Percentiles rank a stretch among this genome's conserved stretches.
Evolutionary conservation across 2,888 invertebrate genomes (phyloP).

Genomic region (Sabatieria punctata): DNA sequence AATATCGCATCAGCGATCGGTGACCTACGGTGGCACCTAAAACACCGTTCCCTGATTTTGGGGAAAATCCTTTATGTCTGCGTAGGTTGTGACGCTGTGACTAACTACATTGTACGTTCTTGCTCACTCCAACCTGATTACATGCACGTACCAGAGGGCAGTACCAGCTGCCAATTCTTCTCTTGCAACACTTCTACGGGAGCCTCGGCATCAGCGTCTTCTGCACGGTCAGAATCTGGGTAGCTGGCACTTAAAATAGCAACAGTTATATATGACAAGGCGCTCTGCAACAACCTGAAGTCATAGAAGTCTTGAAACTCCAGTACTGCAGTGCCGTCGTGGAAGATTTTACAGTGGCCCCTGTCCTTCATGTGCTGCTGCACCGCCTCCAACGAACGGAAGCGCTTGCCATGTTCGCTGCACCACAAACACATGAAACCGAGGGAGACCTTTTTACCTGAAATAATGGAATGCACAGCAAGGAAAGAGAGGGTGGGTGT

Average conservation of each 20-base stretch:
- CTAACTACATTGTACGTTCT: not conserved
- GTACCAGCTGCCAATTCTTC: conserved; percentile 64
- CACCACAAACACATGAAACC: conserved; percentile 70
- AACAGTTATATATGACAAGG: no score
- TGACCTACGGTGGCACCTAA: conserved; percentile 75
- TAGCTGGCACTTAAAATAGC: conserved; percentile 15
- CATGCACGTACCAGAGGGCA: conserved; percentile 50
- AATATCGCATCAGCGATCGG: conserved; percentile 72
- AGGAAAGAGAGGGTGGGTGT: no score
- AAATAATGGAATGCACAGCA: not conserved
- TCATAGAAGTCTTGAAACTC: conserved; percentile 91
- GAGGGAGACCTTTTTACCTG: conserved; percentile 39
- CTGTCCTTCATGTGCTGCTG: conserved; percentile 81
- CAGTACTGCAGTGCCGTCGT: conserved; percentile 66
- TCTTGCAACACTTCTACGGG: conserved; percentile 54
- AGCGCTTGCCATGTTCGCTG: conserved; percentile 65
- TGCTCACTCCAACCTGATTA: not conserved
- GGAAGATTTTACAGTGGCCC: conserved; percentile 82
- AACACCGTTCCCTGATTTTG: not conserved
- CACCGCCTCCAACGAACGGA: conserved; percentile 56
- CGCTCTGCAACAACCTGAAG: conserved; percentile 42
- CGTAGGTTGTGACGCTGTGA: no score
- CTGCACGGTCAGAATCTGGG: conserved; percentile 19
- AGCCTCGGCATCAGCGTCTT: conserved; percentile 46
- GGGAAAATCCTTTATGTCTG: no score